These are phyloP conservation scores for Aphodius granarius DNA, from an alignment of 2,888 invertebrate genomes.

Conservation along the genomic window DNA sequence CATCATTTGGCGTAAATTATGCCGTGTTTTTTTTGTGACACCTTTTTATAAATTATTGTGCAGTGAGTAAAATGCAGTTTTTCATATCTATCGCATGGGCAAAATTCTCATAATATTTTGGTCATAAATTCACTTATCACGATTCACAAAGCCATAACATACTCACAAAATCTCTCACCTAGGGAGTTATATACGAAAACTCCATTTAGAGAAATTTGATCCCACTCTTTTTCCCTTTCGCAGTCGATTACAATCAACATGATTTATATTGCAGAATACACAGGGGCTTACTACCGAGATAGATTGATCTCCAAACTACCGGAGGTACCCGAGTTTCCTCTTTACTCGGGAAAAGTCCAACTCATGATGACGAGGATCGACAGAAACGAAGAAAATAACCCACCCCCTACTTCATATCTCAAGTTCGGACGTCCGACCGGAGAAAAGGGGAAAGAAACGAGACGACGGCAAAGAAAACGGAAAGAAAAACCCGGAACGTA, in stretches of 20 bases:
- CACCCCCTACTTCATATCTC: background rate
- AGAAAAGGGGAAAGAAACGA: background rate
- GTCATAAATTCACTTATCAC: background rate
- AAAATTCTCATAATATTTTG: too few relatives aligned
- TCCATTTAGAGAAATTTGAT: slow-evolving; percentile 9
- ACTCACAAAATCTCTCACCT: background rate
- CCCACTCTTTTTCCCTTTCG: slow-evolving; percentile 20
- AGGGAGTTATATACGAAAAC: background rate
- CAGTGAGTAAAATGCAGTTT: too few relatives aligned
- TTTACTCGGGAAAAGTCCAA: slow-evolving; percentile 15
- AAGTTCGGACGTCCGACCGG: background rate
- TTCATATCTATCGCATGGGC: too few relatives aligned
- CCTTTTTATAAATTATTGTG: too few relatives aligned
- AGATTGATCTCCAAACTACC: background rate
- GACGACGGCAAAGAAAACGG: slow-evolving; percentile 10
- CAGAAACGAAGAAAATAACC: background rate
- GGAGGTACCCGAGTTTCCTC: background rate
- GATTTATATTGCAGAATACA: slow-evolving; percentile 27
- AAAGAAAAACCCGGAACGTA: slow-evolving; percentile 18
- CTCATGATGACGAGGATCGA: slow-evolving; percentile 17
- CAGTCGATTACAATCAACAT: slow-evolving; percentile 27
- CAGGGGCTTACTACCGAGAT: slow-evolving; percentile 12
- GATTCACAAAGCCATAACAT: background rate
- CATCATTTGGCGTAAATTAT: too few relatives aligned
- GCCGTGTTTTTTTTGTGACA: too few relatives aligned